Percentiles rank a stretch among this genome's conserved stretches.
Evolutionary conservation across 2,888 invertebrate genomes (phyloP).

Genomic region (Drosophila heteroneura): DNA sequence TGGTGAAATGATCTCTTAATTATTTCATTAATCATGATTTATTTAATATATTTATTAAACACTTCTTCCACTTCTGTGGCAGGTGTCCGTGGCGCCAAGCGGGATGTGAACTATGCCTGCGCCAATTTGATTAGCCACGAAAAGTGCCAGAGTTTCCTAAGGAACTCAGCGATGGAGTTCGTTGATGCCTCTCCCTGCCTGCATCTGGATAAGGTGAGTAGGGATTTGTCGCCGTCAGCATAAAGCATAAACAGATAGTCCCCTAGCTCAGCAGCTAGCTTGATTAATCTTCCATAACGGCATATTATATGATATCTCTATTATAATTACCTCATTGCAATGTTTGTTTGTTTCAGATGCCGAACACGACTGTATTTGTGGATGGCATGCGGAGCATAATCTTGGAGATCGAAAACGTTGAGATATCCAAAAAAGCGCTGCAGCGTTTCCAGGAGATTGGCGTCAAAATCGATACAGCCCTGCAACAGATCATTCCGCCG

Average conservation of each 20-base stretch:
- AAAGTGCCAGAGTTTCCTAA: conserved; percentile 23
- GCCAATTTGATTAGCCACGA: background rate
- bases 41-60: background rate
- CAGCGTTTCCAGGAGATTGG: conserved; percentile 17
- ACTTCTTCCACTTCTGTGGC: background rate
- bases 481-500: conserved; percentile 13
- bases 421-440: conserved; percentile 28
- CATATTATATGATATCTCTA: too few relatives aligned
- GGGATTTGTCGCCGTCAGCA: background rate
- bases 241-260: background rate
- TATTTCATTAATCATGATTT: background rate
- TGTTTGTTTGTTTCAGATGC: conserved; percentile 32
- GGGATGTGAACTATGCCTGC: conserved; percentile 87
- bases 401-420: rapidly evolving
- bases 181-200: conserved; percentile 86
- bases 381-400: conserved; percentile 23
- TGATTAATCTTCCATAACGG: background rate
- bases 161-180: conserved; percentile 88
- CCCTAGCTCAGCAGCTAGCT: background rate
- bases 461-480: background rate
- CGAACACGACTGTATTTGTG: conserved; percentile 25
- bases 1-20: conserved; percentile 85
- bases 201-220: conserved; percentile 43
- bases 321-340: background rate
- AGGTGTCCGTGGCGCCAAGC: conserved; percentile 89